These are phyloP conservation scores for Anthoscopus minutus DNA, from an alignment of 2,113 vertebrate genomes.

Conservation along the genomic window DNA sequence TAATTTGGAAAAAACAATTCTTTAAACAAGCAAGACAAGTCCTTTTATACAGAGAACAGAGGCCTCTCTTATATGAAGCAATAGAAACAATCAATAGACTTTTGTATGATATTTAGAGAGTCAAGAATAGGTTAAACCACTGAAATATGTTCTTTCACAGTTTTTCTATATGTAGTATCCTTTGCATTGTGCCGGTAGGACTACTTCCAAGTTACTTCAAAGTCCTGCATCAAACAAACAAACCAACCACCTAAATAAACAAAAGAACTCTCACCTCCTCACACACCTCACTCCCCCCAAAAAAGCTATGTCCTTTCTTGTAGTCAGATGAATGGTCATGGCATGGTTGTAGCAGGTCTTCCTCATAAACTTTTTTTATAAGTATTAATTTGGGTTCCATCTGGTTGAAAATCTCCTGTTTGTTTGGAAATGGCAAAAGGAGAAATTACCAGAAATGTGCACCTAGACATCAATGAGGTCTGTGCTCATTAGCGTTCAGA, in stretches of 20 bases:
- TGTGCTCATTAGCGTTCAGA: background rate
- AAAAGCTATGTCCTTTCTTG: background rate
- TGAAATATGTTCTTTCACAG: background rate
- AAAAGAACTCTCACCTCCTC: background rate
- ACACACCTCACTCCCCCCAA: fast-evolving
- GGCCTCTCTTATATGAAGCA: background rate
- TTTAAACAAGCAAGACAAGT: background rate
- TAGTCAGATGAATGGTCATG: background rate
- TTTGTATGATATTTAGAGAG: background rate
- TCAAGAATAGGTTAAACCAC: background rate
- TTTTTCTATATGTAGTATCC: background rate
- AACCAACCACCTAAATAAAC: background rate
- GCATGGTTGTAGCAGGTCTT: background rate
- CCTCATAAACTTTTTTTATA: background rate
- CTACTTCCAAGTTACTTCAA: background rate
- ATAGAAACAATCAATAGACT: background rate
- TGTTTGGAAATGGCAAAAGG: background rate
- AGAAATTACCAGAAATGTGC: background rate
- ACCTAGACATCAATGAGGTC: background rate
- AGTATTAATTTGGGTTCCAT: background rate
- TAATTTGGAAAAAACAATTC: background rate
- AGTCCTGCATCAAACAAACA: background rate
- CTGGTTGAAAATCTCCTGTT: background rate
- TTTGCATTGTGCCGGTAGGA: background rate
- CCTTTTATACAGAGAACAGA: background rate